phyloP scores from a whole-genome alignment of 2,888 invertebrate species.

The Scaptomyza polygonia region DNA sequence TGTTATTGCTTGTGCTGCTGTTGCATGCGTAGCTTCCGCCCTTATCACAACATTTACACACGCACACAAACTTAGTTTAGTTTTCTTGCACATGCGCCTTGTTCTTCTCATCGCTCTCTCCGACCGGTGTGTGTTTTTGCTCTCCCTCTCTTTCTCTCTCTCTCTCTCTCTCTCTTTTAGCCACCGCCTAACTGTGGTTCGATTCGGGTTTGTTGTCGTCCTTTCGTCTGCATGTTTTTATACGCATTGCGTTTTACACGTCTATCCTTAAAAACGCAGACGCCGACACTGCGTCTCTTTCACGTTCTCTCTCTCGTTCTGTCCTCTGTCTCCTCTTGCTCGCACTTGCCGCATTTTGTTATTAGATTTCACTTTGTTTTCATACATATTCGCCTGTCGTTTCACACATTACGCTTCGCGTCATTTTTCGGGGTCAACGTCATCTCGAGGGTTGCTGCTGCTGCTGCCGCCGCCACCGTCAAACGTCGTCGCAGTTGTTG shows the following conservation, averaged over 20 bases:
- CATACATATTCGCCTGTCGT: slow-evolving; percentile 70
- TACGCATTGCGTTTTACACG: slow-evolving; percentile 73
- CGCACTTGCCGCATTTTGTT: slow-evolving; percentile 60
- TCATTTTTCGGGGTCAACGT: slow-evolving; percentile 82
- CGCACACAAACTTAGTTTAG: slow-evolving; percentile 16
- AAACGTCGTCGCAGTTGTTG: slow-evolving; percentile 45
- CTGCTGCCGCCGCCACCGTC: slow-evolving; percentile 31
- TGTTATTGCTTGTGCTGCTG: slow-evolving; percentile 39
- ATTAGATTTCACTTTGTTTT: slow-evolving; percentile 77
- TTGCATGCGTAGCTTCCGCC: slow-evolving; percentile 67
- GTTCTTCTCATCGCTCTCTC: slow-evolving; percentile 13
- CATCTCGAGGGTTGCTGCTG: slow-evolving; percentile 81
- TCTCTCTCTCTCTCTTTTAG: slow-evolving; percentile 5
- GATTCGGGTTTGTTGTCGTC: slow-evolving; percentile 58
- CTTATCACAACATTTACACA: slow-evolving; percentile 58
- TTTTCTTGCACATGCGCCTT: slow-evolving; percentile 50
- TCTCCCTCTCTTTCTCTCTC: neutral
- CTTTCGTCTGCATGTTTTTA: slow-evolving; percentile 73
- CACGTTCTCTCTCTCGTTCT: slow-evolving; percentile 5
- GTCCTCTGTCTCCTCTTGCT: slow-evolving; percentile 42
- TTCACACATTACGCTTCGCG: slow-evolving; percentile 77
- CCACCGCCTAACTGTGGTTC: slow-evolving; percentile 59
- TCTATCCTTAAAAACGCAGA: slow-evolving; percentile 71
- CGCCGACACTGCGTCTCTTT: slow-evolving; percentile 39
- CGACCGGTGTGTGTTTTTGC: slow-evolving; percentile 15